Percentiles rank a stretch among this genome's conserved stretches.
phyloP scores from a whole-genome alignment of 2,797 vertebrate species.

The Heteromormyrus szaboi region DNA sequence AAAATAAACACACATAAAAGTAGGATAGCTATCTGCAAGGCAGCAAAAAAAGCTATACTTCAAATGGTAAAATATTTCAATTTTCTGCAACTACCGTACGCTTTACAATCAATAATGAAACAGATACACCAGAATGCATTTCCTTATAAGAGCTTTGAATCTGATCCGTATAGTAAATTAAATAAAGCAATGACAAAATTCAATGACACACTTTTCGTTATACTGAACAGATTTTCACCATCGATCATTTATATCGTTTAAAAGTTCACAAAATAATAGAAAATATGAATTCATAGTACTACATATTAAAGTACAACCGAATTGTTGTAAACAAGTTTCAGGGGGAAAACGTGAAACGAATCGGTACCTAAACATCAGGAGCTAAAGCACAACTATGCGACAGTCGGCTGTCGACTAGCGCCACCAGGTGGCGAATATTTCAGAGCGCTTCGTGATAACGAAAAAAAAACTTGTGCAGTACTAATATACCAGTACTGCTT shows the following conservation, averaged over 20 bases:
- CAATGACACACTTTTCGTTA: not conserved
- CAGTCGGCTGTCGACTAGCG: not conserved
- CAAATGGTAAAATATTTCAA: not conserved
- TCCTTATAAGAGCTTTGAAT: not conserved
- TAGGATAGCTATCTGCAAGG: not conserved
- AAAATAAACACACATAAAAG: not conserved
- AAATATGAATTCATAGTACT: not conserved
- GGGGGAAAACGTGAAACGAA: not conserved
- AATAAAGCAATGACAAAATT: not conserved
- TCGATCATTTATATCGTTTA: not conserved
- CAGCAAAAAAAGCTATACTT: not conserved
- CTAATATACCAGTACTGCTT: not conserved
- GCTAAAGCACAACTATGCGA: not conserved
- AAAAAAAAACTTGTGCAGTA: not conserved
- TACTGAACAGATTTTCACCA: not conserved
- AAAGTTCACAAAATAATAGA: not conserved
- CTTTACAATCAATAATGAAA: not conserved
- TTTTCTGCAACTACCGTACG: not conserved
- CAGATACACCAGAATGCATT: not conserved
- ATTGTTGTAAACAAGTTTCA: not conserved
- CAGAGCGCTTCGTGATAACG: not conserved
- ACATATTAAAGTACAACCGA: not conserved
- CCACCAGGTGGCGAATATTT: not conserved
- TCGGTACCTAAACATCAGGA: not conserved
- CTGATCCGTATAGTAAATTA: not conserved